Evolutionary conservation across 1,140 invertebrate species (phyloP).

Genomic region (Mya arenaria): DNA sequence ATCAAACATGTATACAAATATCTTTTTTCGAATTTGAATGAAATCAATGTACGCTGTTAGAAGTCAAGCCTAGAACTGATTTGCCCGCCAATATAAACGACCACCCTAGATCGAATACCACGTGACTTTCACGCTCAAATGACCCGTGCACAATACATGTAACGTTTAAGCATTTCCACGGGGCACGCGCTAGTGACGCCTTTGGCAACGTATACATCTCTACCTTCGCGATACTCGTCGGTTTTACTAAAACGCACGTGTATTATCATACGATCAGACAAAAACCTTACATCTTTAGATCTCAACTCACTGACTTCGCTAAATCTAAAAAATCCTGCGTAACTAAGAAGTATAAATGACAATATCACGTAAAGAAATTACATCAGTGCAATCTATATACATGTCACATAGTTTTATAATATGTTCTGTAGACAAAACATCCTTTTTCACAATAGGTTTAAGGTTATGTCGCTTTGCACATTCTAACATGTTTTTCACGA

Average conservation of each 20-base stretch:
- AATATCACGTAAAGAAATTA: conserved; percentile 23
- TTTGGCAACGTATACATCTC: conserved; percentile 53
- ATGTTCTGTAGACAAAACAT: background rate
- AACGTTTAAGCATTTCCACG: conserved; percentile 45
- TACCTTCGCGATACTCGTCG: conserved; percentile 57
- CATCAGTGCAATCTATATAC: background rate
- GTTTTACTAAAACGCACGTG: conserved; percentile 56
- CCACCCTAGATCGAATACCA: too few relatives aligned
- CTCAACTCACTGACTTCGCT: conserved; percentile 45
- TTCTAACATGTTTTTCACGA: conserved; percentile 21
- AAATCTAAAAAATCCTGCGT: conserved; percentile 47
- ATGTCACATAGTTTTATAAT: conserved; percentile 8
- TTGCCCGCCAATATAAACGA: too few relatives aligned
- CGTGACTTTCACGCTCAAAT: too few relatives aligned
- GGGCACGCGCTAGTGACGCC: conserved; percentile 53
- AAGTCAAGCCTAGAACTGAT: too few relatives aligned
- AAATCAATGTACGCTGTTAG: too few relatives aligned
- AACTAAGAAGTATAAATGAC: conserved; percentile 15
- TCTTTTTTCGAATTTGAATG: too few relatives aligned
- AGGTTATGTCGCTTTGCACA: background rate
- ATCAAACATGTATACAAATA: too few relatives aligned
- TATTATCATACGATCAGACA: conserved; percentile 29
- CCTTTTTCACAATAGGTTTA: conserved; percentile 13
- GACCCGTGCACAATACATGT: too few relatives aligned
- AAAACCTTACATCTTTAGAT: conserved; percentile 48